Evolutionary conservation across 1,140 invertebrate species (phyloP), one percentile per base, ranked within the genome.

Genomic region (Uloborus diversus): DNA sequence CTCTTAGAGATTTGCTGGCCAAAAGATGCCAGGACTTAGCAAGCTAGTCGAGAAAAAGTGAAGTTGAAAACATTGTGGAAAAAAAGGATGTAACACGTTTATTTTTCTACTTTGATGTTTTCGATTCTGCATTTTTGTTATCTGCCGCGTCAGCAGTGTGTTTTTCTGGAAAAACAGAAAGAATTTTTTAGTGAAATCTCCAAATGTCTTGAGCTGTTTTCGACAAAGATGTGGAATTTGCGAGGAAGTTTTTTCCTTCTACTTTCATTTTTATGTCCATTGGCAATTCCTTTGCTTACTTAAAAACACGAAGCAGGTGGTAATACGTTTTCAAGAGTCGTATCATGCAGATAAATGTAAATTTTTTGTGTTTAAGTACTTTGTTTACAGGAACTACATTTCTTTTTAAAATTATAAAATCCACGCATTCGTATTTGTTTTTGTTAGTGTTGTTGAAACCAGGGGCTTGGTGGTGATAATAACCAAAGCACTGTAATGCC

Each of bases 71-170:
- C n/a, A 30, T 14, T 30, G 25, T 11, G 49, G 23, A n/a, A 59
- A 59, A 30, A 59, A 28, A 59, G 17, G 11, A 25, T 28, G 11
- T 28, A 13, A 23, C 56, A 59, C 25, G 25, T 59, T 59, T 59
- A 23, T 59, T 25, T 59, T 28, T 13, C 56, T 59, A n/a, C 25
- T 59, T 30, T 14, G 56, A 14, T 59, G 11, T 25, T 59, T 25
- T 23, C 25, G 17, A 14, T 28, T 25, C 28, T 13, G 14, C 56
- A 11, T 28, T 59, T 30, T 9, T 25, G n/a, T 59, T 59, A 59
- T 59, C 56, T 59, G 28, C 56, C 13, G 25, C 56, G 56, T 59
- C 56, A 59, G 56, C 56, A 59, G 56, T 4, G 23, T 27, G 25
- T 1, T 59, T 59, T 59, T 28, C 9, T 28, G 25, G 28, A 59